Conservation (phyloP, 1,140 invertebrate genomes). For the Micrasema longulum region DNA sequence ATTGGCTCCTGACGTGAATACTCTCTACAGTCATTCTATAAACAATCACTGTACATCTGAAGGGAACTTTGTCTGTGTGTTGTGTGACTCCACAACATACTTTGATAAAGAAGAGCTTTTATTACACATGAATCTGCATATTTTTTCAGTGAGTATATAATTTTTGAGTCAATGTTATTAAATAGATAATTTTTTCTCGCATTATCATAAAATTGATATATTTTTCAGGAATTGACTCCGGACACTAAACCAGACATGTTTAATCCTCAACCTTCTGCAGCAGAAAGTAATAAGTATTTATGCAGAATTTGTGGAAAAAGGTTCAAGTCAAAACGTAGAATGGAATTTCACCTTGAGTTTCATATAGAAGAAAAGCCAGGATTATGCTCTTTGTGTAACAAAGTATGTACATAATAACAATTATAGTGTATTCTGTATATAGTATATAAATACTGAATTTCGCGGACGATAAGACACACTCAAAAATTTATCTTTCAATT, state of each 20-base stretch:
- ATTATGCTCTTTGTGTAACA: conserved; percentile 32
- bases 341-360: conserved; percentile 43
- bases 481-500: too few relatives aligned
- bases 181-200: neutral
- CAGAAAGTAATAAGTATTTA: conserved; percentile 5
- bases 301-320: conserved; percentile 36
- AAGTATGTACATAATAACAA: too few relatives aligned
- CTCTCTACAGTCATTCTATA: conserved; percentile 26
- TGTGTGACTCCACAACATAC: conserved; percentile 19
- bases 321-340: conserved; percentile 39
- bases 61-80: conserved; percentile 29
- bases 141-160: conserved; percentile 23
- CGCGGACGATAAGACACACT: too few relatives aligned
- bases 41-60: conserved; percentile 16
- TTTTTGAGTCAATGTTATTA: neutral
- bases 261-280: neutral
- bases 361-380: conserved; percentile 35
- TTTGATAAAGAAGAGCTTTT: conserved; percentile 27
- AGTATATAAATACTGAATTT: too few relatives aligned
- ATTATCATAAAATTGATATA: neutral
- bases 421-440: too few relatives aligned
- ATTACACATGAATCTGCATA: conserved; percentile 39
- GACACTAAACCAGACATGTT: neutral
- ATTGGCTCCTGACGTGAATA: conserved; percentile 29
- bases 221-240: neutral